A percentile compares a stretch with the other conserved stretches of the same genome.
Conservation (phyloP, 1,140 invertebrate species). For the Calephelis virginiensis region DNA sequence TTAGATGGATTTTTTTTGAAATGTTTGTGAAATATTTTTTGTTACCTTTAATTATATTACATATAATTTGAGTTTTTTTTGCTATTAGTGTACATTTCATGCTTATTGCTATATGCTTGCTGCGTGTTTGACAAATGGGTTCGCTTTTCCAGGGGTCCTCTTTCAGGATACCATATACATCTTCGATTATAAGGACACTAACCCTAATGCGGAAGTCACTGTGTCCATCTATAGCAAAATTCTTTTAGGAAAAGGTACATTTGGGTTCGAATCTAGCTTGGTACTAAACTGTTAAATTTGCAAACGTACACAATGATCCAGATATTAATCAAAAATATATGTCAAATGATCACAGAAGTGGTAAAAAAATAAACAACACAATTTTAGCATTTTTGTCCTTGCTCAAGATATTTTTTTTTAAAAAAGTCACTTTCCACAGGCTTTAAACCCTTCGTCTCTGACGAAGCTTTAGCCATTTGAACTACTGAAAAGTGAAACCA, state of each 20-base stretch:
- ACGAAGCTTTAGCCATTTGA: too few species aligned
- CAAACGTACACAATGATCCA: constrained; percentile 12
- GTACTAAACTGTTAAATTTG: neutral
- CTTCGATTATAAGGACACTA: constrained; percentile 74
- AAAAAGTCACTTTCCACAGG: too few species aligned
- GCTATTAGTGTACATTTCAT: neutral
- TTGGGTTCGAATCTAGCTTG: constrained; percentile 23
- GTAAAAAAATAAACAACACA: too few species aligned
- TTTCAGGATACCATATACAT: constrained; percentile 71
- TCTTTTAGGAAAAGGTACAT: constrained; percentile 78
- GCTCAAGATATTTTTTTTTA: too few species aligned
- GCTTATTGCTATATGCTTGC: neutral
- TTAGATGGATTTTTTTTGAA: neutral
- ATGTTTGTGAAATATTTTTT: neutral
- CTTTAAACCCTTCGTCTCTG: too few species aligned
- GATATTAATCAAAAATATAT: constrained; percentile 6
- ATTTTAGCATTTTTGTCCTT: too few species aligned
- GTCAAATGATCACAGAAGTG: too few species aligned
- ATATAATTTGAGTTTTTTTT: neutral
- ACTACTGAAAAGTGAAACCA: too few species aligned
- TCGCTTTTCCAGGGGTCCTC: constrained; percentile 71
- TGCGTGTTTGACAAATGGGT: constrained; percentile 30
- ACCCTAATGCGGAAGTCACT: constrained; percentile 69
- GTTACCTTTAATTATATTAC: neutral
- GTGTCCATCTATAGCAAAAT: constrained; percentile 78